These are phyloP conservation scores for Lasiurus borealis DNA, from an alignment of 2,113 vertebrate species.

Conservation along the genomic window DNA sequence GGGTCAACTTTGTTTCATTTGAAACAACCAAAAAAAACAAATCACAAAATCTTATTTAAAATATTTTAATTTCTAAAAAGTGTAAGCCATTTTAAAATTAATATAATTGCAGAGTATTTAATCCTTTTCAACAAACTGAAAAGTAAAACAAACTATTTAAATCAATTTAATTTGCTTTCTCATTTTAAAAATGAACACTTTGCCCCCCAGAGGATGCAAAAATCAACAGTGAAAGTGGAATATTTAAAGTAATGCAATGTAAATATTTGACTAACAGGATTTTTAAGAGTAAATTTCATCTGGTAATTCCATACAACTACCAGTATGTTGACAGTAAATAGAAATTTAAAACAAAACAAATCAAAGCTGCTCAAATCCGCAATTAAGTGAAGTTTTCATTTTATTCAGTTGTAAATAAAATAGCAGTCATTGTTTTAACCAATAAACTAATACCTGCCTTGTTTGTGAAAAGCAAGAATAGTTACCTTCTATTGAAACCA, in stretches of 20 bases:
- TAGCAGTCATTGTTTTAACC: background rate
- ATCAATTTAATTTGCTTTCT: slow-evolving; percentile 47
- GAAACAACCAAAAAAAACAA: background rate
- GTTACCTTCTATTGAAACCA: slow-evolving; percentile 47
- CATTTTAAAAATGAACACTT: slow-evolving; percentile 12
- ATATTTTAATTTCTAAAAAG: slow-evolving; percentile 69
- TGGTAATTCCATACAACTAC: too few species aligned
- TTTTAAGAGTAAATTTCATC: slow-evolving; percentile 36
- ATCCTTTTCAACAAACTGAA: slow-evolving; percentile 44
- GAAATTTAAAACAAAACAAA: slow-evolving; percentile 56
- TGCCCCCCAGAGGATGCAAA: background rate
- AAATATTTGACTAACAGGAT: background rate
- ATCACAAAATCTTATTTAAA: slow-evolving; percentile 60
- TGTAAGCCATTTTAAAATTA: slow-evolving; percentile 63
- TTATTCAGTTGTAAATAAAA: slow-evolving; percentile 59
- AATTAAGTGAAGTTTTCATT: slow-evolving; percentile 38
- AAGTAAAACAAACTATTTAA: slow-evolving; percentile 51
- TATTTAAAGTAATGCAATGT: slow-evolving; percentile 42
- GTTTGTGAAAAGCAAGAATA: slow-evolving; percentile 55
- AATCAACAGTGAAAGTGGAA: background rate
- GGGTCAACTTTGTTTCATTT: slow-evolving; percentile 9
- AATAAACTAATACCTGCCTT: slow-evolving; percentile 3
- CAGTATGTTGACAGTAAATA: background rate
- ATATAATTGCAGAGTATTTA: slow-evolving; percentile 58
- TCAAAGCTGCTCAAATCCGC: slow-evolving; percentile 7